Conservation (phyloP, 2,797 vertebrate species). For the Pseudocheirus occidentalis region DNA sequence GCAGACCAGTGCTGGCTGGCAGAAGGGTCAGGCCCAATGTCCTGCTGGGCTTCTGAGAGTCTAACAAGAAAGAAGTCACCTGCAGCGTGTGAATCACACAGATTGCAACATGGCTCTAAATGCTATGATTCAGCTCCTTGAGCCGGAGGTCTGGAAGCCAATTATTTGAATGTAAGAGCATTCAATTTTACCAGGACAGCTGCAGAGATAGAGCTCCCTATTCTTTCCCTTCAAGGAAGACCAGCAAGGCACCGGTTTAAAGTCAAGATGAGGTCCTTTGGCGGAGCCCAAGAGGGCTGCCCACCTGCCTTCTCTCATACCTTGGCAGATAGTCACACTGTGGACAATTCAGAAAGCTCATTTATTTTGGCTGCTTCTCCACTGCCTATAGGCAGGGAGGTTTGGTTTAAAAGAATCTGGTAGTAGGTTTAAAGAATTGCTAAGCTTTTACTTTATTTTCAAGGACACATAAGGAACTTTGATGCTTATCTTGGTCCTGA, state of each 20-base stretch:
- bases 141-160: not conserved
- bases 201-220: not conserved
- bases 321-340: not conserved
- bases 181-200: not conserved
- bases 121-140: not conserved
- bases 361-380: not conserved
- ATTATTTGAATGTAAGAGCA: not conserved
- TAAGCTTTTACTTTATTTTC: not conserved
- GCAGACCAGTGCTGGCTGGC: not conserved
- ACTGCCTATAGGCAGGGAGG: not conserved
- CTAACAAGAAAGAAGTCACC: not conserved
- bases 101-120: not conserved
- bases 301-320: not conserved
- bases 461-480: not conserved
- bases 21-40: not conserved
- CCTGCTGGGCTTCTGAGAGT: not conserved
- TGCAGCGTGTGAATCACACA: not conserved
- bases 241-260: not conserved
- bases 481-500: not conserved
- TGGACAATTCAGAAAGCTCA: not conserved
- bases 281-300: not conserved
- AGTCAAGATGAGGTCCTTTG: not conserved
- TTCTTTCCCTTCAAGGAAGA: not conserved
- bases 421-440: not conserved
- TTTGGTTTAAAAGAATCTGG: not conserved